Conservation (phyloP, 1,140 invertebrate genomes). For the Phenacoccus solenopsis region DNA sequence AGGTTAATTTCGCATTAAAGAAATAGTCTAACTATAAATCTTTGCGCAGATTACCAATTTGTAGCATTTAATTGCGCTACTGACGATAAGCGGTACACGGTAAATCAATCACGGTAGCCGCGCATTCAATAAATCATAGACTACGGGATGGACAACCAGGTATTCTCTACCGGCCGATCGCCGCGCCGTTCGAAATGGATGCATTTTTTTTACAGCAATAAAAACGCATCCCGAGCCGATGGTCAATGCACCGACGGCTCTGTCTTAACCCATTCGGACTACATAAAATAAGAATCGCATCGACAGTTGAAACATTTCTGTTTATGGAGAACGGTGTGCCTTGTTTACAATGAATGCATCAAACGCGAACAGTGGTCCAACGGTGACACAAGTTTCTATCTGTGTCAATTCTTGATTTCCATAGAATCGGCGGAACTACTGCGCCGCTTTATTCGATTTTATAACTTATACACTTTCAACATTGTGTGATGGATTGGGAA, state of each 20-base stretch:
- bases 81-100: constrained; percentile 12
- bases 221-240: not conserved
- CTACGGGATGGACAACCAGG: not conserved
- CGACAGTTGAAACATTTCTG: not conserved
- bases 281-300: not conserved
- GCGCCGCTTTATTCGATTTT: no score
- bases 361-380: constrained; percentile 7
- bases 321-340: not conserved
- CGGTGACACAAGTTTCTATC: constrained; percentile 4
- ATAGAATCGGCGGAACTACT: not conserved
- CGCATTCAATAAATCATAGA: constrained; percentile 12
- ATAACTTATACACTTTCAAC: no score
- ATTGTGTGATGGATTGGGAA: no score
- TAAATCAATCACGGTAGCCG: constrained; percentile 14
- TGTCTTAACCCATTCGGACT: not conserved
- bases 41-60: constrained; percentile 11
- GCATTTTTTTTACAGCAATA: not conserved
- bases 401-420: constrained; percentile 6
- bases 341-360: constrained; percentile 8
- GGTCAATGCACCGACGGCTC: not conserved
- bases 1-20: constrained; percentile 16
- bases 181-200: not conserved
- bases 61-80: constrained; percentile 16
- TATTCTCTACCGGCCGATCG: not conserved
- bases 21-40: constrained; percentile 9